Percentiles rank a stretch among this genome's conserved stretches.
These are phyloP conservation scores for Equus quagga DNA, from an alignment of 2,113 vertebrate species.

Conservation along the genomic window DNA sequence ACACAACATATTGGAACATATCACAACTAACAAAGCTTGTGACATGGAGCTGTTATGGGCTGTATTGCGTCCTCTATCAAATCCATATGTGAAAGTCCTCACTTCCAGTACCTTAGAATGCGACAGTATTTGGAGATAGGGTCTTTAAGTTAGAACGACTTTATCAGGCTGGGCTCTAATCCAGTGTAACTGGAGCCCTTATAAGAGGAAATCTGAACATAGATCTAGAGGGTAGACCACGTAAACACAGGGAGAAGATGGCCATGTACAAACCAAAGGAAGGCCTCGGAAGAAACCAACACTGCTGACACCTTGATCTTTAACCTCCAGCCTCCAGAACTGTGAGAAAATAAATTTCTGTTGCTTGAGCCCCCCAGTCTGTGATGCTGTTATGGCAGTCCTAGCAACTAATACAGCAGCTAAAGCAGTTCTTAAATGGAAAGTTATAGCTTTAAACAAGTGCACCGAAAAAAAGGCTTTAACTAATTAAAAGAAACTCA, in stretches of 20 bases:
- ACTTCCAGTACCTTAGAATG: background rate
- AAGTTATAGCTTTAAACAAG: background rate
- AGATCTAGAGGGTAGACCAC: background rate
- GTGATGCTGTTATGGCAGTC: background rate
- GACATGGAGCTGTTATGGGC: background rate
- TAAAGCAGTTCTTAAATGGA: background rate
- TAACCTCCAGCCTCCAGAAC: background rate
- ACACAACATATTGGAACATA: background rate
- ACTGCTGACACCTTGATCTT: background rate
- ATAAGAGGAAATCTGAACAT: background rate
- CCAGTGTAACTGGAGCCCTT: background rate
- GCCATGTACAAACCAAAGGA: background rate
- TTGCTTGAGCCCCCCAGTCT: background rate
- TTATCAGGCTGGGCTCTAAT: background rate
- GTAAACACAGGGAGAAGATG: background rate
- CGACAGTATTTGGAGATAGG: background rate
- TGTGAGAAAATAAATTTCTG: background rate
- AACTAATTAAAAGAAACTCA: background rate
- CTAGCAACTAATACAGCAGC: background rate
- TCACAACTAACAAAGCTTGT: background rate
- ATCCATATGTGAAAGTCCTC: background rate
- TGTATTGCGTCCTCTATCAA: background rate
- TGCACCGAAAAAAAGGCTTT: background rate
- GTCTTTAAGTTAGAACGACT: background rate
- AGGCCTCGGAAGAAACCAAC: background rate